These are phyloP conservation scores for Holothuria leucospilota DNA, from an alignment of 53 echinoderm and acorn worm genomes.

Conservation along the genomic window DNA sequence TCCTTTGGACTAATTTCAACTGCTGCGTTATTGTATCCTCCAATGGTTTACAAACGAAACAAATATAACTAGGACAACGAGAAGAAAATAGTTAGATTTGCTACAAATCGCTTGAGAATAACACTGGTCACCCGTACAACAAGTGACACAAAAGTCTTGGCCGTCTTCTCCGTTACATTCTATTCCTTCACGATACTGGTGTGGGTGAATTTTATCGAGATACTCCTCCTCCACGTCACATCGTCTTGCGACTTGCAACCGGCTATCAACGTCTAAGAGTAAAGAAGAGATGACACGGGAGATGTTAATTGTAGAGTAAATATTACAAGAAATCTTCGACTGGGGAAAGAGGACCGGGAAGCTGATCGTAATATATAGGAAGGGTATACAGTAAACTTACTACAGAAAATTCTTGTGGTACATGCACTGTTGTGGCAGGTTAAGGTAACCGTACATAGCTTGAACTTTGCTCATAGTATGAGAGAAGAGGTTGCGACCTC, in stretches of 20 bases:
- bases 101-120: slow-evolving; percentile 29
- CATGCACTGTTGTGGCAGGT: too few species aligned
- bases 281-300: background rate
- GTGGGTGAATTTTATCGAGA: background rate
- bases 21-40: too few species aligned
- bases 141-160: background rate
- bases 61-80: too few species aligned
- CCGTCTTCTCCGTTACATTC: background rate
- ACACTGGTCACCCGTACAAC: slow-evolving; percentile 2
- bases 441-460: too few species aligned
- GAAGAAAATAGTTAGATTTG: slow-evolving; percentile 12
- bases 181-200: background rate
- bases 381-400: too few species aligned
- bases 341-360: too few species aligned
- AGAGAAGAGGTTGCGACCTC: too few species aligned
- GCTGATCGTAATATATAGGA: too few species aligned
- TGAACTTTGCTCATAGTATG: too few species aligned
- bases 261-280: slow-evolving; percentile 1
- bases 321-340: background rate
- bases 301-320: background rate
- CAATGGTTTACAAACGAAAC: too few species aligned
- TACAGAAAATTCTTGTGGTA: too few species aligned
- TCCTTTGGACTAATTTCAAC: too few species aligned
- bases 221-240: background rate
- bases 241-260: background rate